Evolutionary conservation across 2,113 vertebrate species (phyloP).

Genomic region (Phylloscopus trochilus): DNA sequence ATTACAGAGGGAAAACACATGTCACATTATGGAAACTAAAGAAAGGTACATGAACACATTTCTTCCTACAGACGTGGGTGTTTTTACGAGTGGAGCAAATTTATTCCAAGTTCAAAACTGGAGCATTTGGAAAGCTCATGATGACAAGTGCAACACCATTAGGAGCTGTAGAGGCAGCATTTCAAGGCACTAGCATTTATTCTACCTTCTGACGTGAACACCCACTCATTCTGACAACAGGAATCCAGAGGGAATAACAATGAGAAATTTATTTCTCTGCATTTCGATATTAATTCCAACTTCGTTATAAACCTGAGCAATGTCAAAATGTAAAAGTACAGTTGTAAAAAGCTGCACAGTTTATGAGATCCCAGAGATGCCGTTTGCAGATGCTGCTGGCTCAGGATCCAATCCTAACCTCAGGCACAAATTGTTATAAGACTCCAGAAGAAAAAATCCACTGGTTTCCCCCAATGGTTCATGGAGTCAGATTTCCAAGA

Average conservation of each 20-base stretch:
- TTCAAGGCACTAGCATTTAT: constrained; percentile 12
- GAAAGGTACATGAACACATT: not conserved
- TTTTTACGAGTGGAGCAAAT: not conserved
- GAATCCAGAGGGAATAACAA: not conserved
- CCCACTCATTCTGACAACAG: constrained; percentile 43
- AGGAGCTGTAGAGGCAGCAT: not conserved
- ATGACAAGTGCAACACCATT: constrained; percentile 9
- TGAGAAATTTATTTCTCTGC: constrained; percentile 1
- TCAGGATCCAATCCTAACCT: not conserved
- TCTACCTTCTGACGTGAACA: constrained; percentile 15
- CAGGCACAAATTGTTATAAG: not conserved
- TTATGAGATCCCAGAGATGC: not conserved
- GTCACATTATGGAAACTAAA: not conserved
- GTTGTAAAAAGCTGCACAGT: not conserved
- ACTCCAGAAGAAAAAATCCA: not conserved
- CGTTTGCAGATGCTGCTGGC: not conserved
- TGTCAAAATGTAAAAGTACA: not conserved
- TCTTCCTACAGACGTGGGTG: not conserved
- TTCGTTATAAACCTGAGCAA: not conserved
- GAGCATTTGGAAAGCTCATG: not conserved
- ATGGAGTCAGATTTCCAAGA: not conserved
- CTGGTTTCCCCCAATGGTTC: not conserved
- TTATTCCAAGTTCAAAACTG: constrained; percentile 14
- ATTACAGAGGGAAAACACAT: not conserved
- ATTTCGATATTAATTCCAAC: not conserved